Conservation (phyloP, 2,888 invertebrate species). For the Cephus rjabovi region DNA sequence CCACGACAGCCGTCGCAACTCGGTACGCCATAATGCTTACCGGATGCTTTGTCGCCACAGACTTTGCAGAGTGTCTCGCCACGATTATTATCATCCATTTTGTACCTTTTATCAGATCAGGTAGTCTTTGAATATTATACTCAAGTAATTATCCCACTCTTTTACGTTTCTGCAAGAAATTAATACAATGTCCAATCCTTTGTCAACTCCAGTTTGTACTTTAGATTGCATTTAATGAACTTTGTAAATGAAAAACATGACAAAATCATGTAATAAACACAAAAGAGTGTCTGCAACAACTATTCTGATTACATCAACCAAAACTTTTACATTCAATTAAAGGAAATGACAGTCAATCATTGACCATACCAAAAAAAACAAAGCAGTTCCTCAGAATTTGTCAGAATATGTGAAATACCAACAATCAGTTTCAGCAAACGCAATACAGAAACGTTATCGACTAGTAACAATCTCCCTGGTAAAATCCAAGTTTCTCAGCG, state of each 20-base stretch:
- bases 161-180: neutral
- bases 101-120: constrained; percentile 27
- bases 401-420: neutral
- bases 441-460: neutral
- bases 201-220: neutral
- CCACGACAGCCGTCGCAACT: constrained; percentile 92
- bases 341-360: neutral
- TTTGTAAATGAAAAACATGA: neutral
- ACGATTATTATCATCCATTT: constrained; percentile 62
- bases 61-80: constrained; percentile 80
- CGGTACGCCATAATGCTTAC: constrained; percentile 92
- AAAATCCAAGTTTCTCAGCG: neutral
- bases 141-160: neutral
- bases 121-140: neutral
- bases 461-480: neutral
- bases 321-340: neutral
- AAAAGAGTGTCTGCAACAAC: neutral
- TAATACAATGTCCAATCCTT: neutral
- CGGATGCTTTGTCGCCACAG: constrained; percentile 87
- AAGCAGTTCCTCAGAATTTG: neutral
- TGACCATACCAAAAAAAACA: neutral
- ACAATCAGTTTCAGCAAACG: neutral
- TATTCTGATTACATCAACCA: no score
- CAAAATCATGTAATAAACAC: neutral
- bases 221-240: neutral